Evolutionary conservation across 2,797 vertebrate genomes (phyloP), one percentile per base, ranked within the genome.

Genomic region (Lates japonicus): DNA sequence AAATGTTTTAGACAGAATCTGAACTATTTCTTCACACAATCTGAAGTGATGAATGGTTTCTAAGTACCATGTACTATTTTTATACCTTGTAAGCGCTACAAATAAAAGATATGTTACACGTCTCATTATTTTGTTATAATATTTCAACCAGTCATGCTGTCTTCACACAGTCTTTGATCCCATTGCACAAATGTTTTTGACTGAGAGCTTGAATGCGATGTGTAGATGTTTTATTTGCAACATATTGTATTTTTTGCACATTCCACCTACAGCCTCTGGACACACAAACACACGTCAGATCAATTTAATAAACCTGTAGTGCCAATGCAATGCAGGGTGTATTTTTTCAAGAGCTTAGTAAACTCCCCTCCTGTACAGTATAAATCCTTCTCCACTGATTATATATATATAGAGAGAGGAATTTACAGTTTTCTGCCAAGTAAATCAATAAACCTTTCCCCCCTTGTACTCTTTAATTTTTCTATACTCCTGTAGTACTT

Each of bases 21-120:
- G 12, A 52, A 20, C 37, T 37, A 3, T 76, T 46, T 72, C 4
- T 5, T 71, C 14, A 55, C 13, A 69, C 20, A 68, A 10, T 66
- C 33, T 75, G 52, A 66, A 48, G 16, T 52, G 7, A 69, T 54
- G 2, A 49, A 39, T 48, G 1, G 16, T 42, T 86, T 51, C 37
- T 48, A 59, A 42, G 19, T 78, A 31, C 57, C 39, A 68, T 73
- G 67, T 65, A 42, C 80, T 79, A 49, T 80, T 78, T 80, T 67
- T 68, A 63, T 63, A 69, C 42, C 57, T 55, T 70, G 22, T 16
- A 51, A 41, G 1, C 54, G 16, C 39, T 31, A 14, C 29, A 60
- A 81, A 55, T 67, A 81, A 75, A 71, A 44, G 13, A 46, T 11
- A 44, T 68, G 14, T 42, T 61, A 31, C 8, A 62, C 13, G 0